Conservation (phyloP, 2,113 vertebrate species). For the Mirza zaza region DNA sequence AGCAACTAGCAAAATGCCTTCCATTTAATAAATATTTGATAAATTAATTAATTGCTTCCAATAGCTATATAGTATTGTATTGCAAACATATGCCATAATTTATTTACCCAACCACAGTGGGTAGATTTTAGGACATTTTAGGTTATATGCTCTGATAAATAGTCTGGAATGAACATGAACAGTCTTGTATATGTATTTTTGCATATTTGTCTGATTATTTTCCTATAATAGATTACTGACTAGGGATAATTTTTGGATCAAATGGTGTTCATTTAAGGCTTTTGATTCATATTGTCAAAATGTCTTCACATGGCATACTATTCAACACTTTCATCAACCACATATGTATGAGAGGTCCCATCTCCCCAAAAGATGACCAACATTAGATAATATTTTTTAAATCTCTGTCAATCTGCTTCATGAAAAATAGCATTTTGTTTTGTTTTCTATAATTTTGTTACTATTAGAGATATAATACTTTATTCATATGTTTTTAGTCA, state of each 20-base stretch:
- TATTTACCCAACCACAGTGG: background rate
- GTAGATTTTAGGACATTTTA: background rate
- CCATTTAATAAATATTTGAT: background rate
- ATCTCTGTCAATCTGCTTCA: background rate
- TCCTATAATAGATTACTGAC: background rate
- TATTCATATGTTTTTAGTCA: background rate
- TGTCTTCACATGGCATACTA: background rate
- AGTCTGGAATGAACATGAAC: background rate
- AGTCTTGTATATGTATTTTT: background rate
- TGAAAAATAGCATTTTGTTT: background rate
- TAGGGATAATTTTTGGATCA: background rate
- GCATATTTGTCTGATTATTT: background rate
- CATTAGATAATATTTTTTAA: background rate
- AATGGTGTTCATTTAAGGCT: background rate
- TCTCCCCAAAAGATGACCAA: background rate
- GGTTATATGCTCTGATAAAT: background rate
- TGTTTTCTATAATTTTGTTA: background rate
- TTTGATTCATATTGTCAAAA: conserved; percentile 4
- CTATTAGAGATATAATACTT: background rate
- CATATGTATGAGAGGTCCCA: background rate
- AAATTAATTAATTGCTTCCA: background rate
- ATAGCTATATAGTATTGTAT: background rate
- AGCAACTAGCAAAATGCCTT: background rate
- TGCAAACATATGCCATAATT: background rate
- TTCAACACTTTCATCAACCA: background rate